A percentile compares a stretch with the other conserved stretches of the same genome.
Evolutionary conservation across 2,797 vertebrate genomes (phyloP).

Genomic region (Acrossocheilus fasciatus): DNA sequence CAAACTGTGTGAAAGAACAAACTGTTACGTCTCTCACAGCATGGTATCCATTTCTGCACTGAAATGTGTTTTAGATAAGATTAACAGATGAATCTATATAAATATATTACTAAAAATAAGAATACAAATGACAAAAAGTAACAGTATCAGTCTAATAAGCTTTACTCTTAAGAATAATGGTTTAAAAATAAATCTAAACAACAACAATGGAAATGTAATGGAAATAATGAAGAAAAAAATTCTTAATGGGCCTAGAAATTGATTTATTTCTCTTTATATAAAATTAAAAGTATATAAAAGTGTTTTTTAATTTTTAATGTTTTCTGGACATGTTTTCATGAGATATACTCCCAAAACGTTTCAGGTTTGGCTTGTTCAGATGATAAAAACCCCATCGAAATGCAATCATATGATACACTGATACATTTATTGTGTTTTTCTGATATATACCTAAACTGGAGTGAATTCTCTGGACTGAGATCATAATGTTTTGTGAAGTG

Average conservation of each 20-base stretch:
- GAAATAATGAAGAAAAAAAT: neutral
- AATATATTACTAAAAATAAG: neutral
- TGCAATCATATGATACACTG: neutral
- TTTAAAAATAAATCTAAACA: neutral
- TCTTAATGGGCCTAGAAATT: too few relatives aligned
- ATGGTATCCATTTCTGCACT: neutral
- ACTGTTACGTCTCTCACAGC: neutral
- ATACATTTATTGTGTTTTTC: neutral
- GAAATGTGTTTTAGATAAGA: neutral
- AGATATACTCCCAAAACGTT: neutral
- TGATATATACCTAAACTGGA: neutral
- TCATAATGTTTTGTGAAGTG: neutral
- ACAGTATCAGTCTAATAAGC: neutral
- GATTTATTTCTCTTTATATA: neutral
- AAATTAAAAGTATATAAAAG: neutral
- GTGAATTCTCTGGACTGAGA: neutral
- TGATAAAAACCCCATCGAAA: neutral
- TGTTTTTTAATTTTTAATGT: neutral
- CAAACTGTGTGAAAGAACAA: constrained; percentile 16
- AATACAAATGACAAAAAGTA: neutral
- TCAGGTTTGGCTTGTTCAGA: neutral
- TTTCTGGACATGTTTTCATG: neutral
- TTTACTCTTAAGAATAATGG: neutral
- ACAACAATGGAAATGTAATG: neutral
- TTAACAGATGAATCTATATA: neutral